phyloP scores from a whole-genome alignment of 2,888 invertebrate genomes.

The Ectemnius continuus region DNA sequence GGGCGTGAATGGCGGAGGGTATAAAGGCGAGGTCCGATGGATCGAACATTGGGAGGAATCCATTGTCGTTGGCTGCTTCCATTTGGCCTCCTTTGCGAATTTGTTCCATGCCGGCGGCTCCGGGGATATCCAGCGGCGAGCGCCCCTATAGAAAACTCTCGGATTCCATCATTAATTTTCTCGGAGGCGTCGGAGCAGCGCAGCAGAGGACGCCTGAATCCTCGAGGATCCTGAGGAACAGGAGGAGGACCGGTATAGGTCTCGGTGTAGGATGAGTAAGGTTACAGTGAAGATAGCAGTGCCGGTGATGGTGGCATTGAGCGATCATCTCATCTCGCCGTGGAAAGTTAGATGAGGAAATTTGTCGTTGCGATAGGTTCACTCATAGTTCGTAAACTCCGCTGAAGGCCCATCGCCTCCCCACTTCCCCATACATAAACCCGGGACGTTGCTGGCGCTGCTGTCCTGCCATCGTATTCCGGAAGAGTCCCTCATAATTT shows the following conservation, averaged over 20 bases:
- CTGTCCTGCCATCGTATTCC: slow-evolving; percentile 10
- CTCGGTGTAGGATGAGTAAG: slow-evolving; percentile 36
- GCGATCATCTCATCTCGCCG: slow-evolving; percentile 76
- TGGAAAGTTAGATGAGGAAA: slow-evolving; percentile 78
- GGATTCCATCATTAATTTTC: slow-evolving; percentile 72
- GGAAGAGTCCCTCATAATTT: slow-evolving; percentile 20
- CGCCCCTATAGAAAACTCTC: slow-evolving; percentile 66
- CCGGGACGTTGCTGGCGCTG: slow-evolving; percentile 1
- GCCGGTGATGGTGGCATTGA: slow-evolving; percentile 71
- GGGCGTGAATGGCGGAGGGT: slow-evolving; percentile 30
- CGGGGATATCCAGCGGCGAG: slow-evolving; percentile 53
- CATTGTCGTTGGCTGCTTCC: slow-evolving; percentile 45
- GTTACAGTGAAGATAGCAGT: slow-evolving; percentile 54
- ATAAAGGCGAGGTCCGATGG: slow-evolving; percentile 40
- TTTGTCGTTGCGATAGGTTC: slow-evolving; percentile 76
- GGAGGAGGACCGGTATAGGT: slow-evolving; percentile 17
- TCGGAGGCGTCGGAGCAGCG: slow-evolving; percentile 39
- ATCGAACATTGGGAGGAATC: slow-evolving; percentile 43
- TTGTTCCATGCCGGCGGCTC: slow-evolving; percentile 48
- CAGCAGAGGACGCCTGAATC: slow-evolving; percentile 7
- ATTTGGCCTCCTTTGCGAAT: slow-evolving; percentile 48
- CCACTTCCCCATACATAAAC: not conserved
- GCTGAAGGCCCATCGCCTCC: slow-evolving; percentile 25
- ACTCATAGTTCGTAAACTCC: slow-evolving; percentile 74
- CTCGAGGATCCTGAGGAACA: too few species aligned